Evolutionary conservation across 2,113 vertebrate species (phyloP), one percentile per base, ranked within the genome.

Genomic region (Todiramphus saurophagus): DNA sequence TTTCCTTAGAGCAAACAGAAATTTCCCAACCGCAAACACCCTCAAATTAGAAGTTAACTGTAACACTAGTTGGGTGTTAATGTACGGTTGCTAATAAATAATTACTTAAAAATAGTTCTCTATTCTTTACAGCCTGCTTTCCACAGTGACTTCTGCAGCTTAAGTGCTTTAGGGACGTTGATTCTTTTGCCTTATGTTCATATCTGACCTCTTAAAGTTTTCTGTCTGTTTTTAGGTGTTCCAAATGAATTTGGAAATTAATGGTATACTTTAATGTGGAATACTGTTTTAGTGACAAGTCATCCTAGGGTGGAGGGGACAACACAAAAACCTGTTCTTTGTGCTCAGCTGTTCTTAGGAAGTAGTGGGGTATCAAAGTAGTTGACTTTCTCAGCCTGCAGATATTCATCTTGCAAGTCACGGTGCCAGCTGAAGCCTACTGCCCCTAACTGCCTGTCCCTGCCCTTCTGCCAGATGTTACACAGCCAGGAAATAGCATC

Each of bases 381-480:
- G 39, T 60, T 76, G 86, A 59, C 86, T 73, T n/a, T 16, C 37
- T 53, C 16, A 55, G 62, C 48, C 28, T 48, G 30, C 55, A 62
- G 59, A 53, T 64, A 13, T 75, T 86, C 4, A 8, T 41, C 27
- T 37, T 33, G 56, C 41, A 12, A 50, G 66, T 55, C 17, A 46
- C 3, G 4, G 46, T 87, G 66, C n/a, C 70, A 63, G 85, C 79
- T 93, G 91, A 85, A 59, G 70, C 9, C 41, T 37, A 0, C 55
- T 87, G 87, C 84, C 76, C 74, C n/a, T 10, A 21, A 8, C 64
- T 87, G 69, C 43, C 73, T 72, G 23, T 56, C 60, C 51, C 62
- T 95, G 83, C 67, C 86, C 86, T 92, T n/a, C 83, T 84, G 79
- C 62, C 94, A 85, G 70, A 33, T 88, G 93, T 72, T 75, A 1